Evolutionary conservation across 1,140 invertebrate species (phyloP), one percentile per base, ranked within the genome.

Genomic region (Drosophila murphyi): DNA sequence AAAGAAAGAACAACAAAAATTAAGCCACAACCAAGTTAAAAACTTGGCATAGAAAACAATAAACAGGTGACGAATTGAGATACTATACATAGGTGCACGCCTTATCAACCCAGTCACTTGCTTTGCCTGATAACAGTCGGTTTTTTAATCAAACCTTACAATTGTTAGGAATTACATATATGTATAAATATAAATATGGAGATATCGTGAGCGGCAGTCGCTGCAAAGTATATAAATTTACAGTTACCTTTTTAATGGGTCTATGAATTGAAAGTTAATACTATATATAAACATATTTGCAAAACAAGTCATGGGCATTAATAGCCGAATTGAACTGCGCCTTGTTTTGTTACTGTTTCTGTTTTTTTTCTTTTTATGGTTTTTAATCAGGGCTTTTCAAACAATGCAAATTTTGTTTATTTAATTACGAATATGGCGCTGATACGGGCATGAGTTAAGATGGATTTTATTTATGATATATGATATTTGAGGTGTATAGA

Each of bases 131-230:
- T 83, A 86, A 80, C 39, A 10, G 71, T 59, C 34, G 28, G 34
- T 72, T 62, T 88, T 88, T 88, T 88, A 87, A 87, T 87, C 83
- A 87, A 88, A 64, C 34, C 39, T 72, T 56, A 79, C 82, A 86
- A 78, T 85, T 71, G 80, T 43, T 65, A 64, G 48, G 81, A 73
- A 82, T 75, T 82, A 71, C 80, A 10, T 4, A 43, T 41, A 10
- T 41, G 37, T 41, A 8, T 41, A 12, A 12, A 10, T 41, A 39
- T 39, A 8, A 60, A 82, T 50, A 64, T 56, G 5, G 20, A 20
- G 20, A 20, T 35, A 47, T 2, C 52, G 59, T 78, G 37, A 51
- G 60, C 29, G 5, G 20, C 41, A 5, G 41, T 29, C 29, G 41
- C 8, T 60, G 54, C 54, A 54, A 41, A 68, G 67, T 54, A 67